Evolutionary conservation across 2,888 invertebrate species (phyloP).

Genomic region (Cerastoderma edule): DNA sequence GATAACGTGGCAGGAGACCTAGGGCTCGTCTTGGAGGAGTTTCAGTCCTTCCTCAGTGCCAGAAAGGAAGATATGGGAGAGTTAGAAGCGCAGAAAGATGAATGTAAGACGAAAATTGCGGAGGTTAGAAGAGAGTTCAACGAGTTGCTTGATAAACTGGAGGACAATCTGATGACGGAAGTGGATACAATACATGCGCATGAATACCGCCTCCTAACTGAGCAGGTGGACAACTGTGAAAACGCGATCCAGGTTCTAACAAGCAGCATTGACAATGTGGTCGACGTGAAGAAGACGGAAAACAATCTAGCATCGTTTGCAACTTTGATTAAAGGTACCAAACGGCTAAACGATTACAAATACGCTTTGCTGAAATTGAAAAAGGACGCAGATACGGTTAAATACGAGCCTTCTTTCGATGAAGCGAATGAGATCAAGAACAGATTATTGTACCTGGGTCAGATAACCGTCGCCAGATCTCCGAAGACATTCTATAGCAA

Average conservation of each 20-base stretch:
- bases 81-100: slow-evolving; percentile 34
- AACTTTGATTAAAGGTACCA: slow-evolving; percentile 36
- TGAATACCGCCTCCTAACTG: slow-evolving; percentile 32
- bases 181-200: slow-evolving; percentile 25
- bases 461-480: slow-evolving; percentile 29
- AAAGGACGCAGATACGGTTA: slow-evolving; percentile 42
- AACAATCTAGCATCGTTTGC: slow-evolving; percentile 43
- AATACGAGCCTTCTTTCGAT: slow-evolving; percentile 24
- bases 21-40: slow-evolving; percentile 26
- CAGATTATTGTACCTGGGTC: slow-evolving; percentile 29
- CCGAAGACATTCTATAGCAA: slow-evolving; percentile 46
- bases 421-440: slow-evolving; percentile 32
- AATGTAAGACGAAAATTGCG: slow-evolving; percentile 25
- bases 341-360: slow-evolving; percentile 35
- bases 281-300: slow-evolving; percentile 43
- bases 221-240: slow-evolving; percentile 45
- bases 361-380: slow-evolving; percentile 42
- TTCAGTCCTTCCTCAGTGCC: slow-evolving; percentile 30
- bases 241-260: slow-evolving; percentile 30
- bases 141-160: slow-evolving; percentile 41
- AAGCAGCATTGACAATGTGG: slow-evolving; percentile 17
- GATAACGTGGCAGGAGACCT: slow-evolving; percentile 30
- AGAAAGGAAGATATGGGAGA: slow-evolving; percentile 42
- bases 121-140: slow-evolving; percentile 47
- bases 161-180: slow-evolving; percentile 28